These are phyloP conservation scores for Sebastes iracundus DNA, from an alignment of 2,797 vertebrate genomes.

Conservation along the genomic window DNA sequence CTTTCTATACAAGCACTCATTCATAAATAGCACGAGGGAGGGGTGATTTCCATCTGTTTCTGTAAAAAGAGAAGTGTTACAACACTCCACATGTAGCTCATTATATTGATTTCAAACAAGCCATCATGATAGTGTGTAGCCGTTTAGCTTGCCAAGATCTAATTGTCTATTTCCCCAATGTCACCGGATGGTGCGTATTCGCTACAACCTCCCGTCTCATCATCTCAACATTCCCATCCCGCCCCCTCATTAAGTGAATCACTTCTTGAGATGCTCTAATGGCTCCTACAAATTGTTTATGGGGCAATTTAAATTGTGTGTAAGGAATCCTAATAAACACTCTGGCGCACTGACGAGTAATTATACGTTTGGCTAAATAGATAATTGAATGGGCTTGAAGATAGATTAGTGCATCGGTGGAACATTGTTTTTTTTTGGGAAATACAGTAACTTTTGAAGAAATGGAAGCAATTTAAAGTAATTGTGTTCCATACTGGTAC, in stretches of 20 bases:
- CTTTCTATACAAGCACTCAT: background rate
- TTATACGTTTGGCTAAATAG: constrained; percentile 78
- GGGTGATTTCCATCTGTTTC: constrained; percentile 21
- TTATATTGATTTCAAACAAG: constrained; percentile 61
- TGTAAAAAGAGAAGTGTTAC: constrained; percentile 2
- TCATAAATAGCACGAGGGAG: constrained; percentile 4
- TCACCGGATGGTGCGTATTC: constrained; percentile 40
- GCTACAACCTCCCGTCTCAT: constrained; percentile 40
- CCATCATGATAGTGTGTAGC: constrained; percentile 27
- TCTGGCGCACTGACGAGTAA: constrained; percentile 70
- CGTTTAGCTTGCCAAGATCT: constrained; percentile 50
- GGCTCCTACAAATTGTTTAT: constrained; percentile 80
- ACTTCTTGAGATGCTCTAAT: constrained; percentile 77
- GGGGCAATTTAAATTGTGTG: constrained; percentile 77
- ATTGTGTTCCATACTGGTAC: background rate
- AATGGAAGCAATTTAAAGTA: constrained; percentile 38
- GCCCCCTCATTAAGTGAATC: constrained; percentile 74
- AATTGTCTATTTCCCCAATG: constrained; percentile 65
- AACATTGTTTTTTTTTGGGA: constrained; percentile 22
- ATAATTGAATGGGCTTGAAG: constrained; percentile 72
- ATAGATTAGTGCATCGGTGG: constrained; percentile 58
- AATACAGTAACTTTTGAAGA: constrained; percentile 36
- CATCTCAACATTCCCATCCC: constrained; percentile 51
- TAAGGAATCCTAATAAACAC: constrained; percentile 72
- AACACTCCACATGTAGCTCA: constrained; percentile 29